A percentile compares a stretch with the other conserved stretches of the same genome.
These are phyloP conservation scores for Trichomycterus rosablanca DNA, from an alignment of 2,113 vertebrate species.

Conservation along the genomic window DNA sequence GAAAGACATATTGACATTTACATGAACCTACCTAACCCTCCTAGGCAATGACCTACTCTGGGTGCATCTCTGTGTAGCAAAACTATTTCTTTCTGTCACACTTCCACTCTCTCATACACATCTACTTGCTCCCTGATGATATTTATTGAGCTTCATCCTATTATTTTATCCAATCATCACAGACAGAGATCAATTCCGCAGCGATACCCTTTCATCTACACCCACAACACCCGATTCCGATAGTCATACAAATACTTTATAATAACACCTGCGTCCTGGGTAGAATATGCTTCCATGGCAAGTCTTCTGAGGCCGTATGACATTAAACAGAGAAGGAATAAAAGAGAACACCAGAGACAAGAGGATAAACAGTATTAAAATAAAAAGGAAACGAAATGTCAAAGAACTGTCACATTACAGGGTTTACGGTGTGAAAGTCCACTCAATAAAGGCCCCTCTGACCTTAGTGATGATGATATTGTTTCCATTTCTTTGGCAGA, in stretches of 20 bases:
- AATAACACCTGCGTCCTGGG: constrained; percentile 38
- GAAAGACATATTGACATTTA: too few species aligned
- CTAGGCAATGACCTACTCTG: too few species aligned
- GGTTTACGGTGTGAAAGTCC: neutral
- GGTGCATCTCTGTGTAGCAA: too few species aligned
- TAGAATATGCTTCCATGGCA: constrained; percentile 24
- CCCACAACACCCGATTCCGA: constrained; percentile 27
- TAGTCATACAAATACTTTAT: constrained; percentile 34
- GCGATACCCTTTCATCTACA: constrained; percentile 8
- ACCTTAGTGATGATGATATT: neutral
- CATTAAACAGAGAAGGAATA: constrained; percentile 4
- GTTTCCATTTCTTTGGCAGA: neutral
- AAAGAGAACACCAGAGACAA: constrained; percentile 20
- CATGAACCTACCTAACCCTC: too few species aligned
- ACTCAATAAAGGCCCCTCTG: neutral
- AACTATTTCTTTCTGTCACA: too few species aligned
- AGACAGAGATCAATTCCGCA: constrained; percentile 25
- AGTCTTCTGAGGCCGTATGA: constrained; percentile 31
- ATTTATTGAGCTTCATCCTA: constrained; percentile 6
- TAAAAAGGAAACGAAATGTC: constrained; percentile 28
- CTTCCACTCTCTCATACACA: too few species aligned
- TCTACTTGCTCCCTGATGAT: too few species aligned
- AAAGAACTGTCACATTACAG: constrained; percentile 32
- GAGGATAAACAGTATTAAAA: too few species aligned
- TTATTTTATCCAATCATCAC: constrained; percentile 18